Evolutionary conservation across 1,140 invertebrate species (phyloP).

Genomic region (Lepeophtheirus salmonis): DNA sequence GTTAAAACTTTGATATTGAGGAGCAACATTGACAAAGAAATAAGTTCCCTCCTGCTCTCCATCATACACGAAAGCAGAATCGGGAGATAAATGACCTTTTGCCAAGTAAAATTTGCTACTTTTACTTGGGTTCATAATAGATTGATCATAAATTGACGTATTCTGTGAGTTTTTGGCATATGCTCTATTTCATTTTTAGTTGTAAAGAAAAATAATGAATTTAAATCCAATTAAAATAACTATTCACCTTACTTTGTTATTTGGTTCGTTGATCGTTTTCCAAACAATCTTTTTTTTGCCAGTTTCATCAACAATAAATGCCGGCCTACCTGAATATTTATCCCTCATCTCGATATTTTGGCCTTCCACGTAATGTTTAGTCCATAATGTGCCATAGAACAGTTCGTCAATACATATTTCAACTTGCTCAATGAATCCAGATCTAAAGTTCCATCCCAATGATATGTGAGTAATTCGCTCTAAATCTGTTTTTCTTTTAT

Average conservation of each 20-base stretch:
- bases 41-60: conserved; percentile 23
- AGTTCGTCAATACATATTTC: conserved; percentile 6
- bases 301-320: conserved; percentile 1
- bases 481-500: not conserved
- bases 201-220: not conserved
- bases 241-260: not conserved
- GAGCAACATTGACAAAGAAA: conserved; percentile 24
- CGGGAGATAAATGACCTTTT: conserved; percentile 23
- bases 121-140: not conserved
- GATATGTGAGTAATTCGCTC: not conserved
- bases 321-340: not conserved
- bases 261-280: not conserved
- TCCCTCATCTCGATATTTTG: conserved; percentile 1
- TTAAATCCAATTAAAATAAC: too few relatives aligned
- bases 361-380: conserved; percentile 3
- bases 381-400: conserved; percentile 11
- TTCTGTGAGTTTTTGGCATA: not conserved
- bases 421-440: conserved; percentile 7
- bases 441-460: not conserved
- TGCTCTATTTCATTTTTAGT: not conserved
- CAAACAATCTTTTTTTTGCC: conserved; percentile 13
- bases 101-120: conserved; percentile 10
- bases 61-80: conserved; percentile 23
- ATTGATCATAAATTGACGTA: conserved; percentile 2
- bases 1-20: conserved; percentile 24